A percentile compares a stretch with the other conserved stretches of the same genome.
Conservation (phyloP, 1,140 invertebrate genomes). For the Cotesia chilonis region DNA sequence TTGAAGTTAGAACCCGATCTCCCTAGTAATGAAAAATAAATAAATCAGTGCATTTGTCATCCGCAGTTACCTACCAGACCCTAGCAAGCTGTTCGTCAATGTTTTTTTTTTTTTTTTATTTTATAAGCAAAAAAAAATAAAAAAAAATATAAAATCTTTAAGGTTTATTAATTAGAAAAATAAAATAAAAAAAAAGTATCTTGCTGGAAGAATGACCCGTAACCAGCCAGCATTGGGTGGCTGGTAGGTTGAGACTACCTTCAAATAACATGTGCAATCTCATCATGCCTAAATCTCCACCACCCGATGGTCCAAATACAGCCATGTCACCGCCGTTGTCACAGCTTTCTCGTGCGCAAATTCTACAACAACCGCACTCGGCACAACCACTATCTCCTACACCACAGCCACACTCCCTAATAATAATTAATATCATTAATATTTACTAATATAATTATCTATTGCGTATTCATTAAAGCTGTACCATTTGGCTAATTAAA, state of each 20-base stretch:
- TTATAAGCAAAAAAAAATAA: slow-evolving; percentile 11
- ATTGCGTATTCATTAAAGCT: background rate
- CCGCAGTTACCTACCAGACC: slow-evolving; percentile 41
- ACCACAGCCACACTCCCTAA: slow-evolving; percentile 92
- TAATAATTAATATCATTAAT: slow-evolving; percentile 9
- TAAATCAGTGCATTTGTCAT: slow-evolving; percentile 13
- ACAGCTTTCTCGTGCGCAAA: slow-evolving; percentile 80
- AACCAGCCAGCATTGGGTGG: slow-evolving; percentile 39
- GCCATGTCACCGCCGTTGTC: slow-evolving; percentile 64
- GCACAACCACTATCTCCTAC: slow-evolving; percentile 93
- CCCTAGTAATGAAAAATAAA: slow-evolving; percentile 44
- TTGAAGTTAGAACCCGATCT: slow-evolving; percentile 68
- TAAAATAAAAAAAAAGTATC: slow-evolving; percentile 16
- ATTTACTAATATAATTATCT: slow-evolving; percentile 17
- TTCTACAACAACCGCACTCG: slow-evolving; percentile 89
- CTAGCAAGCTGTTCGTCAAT: slow-evolving; percentile 45
- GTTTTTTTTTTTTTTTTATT: slow-evolving; percentile 1
- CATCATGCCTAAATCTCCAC: slow-evolving; percentile 68
- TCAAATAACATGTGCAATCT: slow-evolving; percentile 67
- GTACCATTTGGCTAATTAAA: too few relatives aligned
- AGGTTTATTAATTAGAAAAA: slow-evolving; percentile 44
- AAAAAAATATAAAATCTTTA: background rate
- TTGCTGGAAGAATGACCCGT: slow-evolving; percentile 22
- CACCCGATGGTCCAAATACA: slow-evolving; percentile 64
- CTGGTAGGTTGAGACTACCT: slow-evolving; percentile 47